A percentile compares a stretch with the other conserved stretches of the same genome.
phyloP scores from a whole-genome alignment of 2,888 invertebrate species.

The Chouioia cunea region DNA sequence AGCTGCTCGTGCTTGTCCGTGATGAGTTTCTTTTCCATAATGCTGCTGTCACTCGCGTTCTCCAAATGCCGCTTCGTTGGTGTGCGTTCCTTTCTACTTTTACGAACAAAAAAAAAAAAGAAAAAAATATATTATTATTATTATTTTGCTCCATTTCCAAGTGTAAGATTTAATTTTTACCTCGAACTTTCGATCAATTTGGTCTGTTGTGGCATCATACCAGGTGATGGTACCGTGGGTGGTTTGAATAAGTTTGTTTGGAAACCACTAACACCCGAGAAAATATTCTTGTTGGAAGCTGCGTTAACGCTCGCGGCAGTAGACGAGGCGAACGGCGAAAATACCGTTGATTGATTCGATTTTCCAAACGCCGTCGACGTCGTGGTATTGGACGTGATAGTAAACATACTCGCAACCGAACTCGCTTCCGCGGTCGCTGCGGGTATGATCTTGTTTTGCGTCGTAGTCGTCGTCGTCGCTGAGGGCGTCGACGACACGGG shows the following conservation, averaged over 20 bases:
- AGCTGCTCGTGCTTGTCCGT: slow-evolving; percentile 28
- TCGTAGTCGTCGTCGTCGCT: too few species aligned
- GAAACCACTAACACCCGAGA: slow-evolving; percentile 40
- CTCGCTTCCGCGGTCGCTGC: background rate
- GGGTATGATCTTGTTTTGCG: background rate
- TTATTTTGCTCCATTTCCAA: background rate
- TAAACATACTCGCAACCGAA: slow-evolving; percentile 12
- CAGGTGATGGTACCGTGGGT: background rate
- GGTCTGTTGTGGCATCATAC: background rate
- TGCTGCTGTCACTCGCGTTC: background rate
- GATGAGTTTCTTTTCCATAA: slow-evolving; percentile 29
- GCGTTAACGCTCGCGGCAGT: slow-evolving; percentile 46
- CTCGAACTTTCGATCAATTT: background rate
- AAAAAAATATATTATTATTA: background rate
- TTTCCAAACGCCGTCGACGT: slow-evolving; percentile 14
- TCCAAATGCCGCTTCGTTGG: slow-evolving; percentile 35
- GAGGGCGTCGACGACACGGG: background rate
- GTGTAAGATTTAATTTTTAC: slow-evolving; percentile 7
- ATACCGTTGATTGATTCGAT: slow-evolving; percentile 8
- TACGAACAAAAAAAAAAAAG: background rate
- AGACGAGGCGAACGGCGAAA: slow-evolving; percentile 7
- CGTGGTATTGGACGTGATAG: background rate
- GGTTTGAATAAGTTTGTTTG: slow-evolving; percentile 40
- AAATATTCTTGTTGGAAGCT: slow-evolving; percentile 50
- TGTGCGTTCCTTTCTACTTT: background rate